Evolutionary conservation across 92 coral and sea anemone genomes (phyloP).

Genomic region (Isaurus tuberculatus): DNA sequence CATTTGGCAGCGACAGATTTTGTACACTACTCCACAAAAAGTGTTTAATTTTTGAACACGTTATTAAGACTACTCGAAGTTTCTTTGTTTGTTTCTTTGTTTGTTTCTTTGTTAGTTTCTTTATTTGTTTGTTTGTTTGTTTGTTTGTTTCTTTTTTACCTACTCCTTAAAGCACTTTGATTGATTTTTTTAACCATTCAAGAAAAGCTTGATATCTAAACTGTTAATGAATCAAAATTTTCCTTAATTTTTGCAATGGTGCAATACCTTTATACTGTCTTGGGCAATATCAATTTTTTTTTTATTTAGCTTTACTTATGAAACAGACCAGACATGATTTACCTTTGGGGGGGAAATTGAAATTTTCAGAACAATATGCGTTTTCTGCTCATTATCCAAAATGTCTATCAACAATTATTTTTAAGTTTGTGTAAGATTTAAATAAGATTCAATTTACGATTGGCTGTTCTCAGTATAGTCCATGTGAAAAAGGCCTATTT

Average conservation of each 20-base stretch:
- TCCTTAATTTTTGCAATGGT: neutral
- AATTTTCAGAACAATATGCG: neutral
- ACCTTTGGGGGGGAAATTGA: neutral
- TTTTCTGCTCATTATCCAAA: neutral
- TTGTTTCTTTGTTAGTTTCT: too few species aligned
- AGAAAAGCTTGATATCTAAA: too few species aligned
- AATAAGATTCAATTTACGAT: neutral
- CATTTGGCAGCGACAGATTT: neutral
- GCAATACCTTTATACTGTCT: neutral
- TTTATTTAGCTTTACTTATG: too few species aligned
- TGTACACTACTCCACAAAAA: neutral
- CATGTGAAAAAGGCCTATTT: constrained; percentile 32
- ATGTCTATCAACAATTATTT: neutral
- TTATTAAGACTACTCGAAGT: too few species aligned
- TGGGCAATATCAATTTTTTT: too few species aligned
- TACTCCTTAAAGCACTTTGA: too few species aligned
- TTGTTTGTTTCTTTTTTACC: too few species aligned
- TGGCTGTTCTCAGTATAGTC: constrained; percentile 17
- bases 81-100: too few species aligned
- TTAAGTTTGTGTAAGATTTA: neutral
- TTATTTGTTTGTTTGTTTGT: too few species aligned
- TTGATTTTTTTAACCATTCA: too few species aligned
- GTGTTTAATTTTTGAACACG: neutral
- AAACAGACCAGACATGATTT: neutral
- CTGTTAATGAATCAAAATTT: too few species aligned